Evolutionary conservation across 2,113 vertebrate species (phyloP).

Genomic region (Neoarius graeffei): DNA sequence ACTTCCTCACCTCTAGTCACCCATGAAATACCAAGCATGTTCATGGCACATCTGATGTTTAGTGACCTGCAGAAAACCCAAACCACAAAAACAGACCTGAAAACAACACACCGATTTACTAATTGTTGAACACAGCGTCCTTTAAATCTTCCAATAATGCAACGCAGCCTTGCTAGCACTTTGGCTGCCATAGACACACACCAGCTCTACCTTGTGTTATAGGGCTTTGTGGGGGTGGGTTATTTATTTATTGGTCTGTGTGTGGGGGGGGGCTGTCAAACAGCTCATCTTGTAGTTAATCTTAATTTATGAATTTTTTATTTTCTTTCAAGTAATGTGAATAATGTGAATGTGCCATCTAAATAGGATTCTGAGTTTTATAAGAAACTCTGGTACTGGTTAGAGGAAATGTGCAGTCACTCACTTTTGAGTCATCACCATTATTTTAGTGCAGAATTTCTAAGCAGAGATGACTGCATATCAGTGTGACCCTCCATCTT

Average conservation of each 20-base stretch:
- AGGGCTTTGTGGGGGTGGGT: neutral
- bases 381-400: neutral
- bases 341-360: neutral
- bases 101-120: too few relatives aligned
- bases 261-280: too few relatives aligned
- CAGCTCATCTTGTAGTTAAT: neutral
- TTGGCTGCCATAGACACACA: neutral
- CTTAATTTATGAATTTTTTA: too few relatives aligned
- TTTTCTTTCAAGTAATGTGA: neutral
- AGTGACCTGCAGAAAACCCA: too few relatives aligned
- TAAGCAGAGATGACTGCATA: neutral
- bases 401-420: neutral
- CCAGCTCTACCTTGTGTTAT: neutral
- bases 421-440: neutral
- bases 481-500: neutral
- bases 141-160: neutral
- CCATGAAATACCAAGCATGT: too few relatives aligned
- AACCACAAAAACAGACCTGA: too few relatives aligned
- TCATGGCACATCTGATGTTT: too few relatives aligned
- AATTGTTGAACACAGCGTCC: too few relatives aligned
- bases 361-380: neutral
- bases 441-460: constrained; percentile 2
- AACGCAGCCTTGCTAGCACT: neutral
- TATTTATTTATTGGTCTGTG: too few relatives aligned
- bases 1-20: too few relatives aligned